These are phyloP conservation scores for Cervus canadensis DNA, from an alignment of 2,113 vertebrate species.

Conservation along the genomic window DNA sequence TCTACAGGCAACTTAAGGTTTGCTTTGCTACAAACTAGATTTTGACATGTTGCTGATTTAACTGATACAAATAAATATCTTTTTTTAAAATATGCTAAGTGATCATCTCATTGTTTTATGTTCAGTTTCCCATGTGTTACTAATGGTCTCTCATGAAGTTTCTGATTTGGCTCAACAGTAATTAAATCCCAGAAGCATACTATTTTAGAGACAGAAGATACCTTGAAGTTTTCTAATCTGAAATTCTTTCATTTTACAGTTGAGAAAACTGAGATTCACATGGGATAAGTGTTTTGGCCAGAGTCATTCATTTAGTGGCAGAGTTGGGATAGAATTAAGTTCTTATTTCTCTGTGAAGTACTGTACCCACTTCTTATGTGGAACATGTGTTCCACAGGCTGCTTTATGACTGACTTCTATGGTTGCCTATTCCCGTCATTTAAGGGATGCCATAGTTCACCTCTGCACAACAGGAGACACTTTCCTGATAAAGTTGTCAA, in stretches of 20 bases:
- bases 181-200: neutral
- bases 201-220: conserved; percentile 31
- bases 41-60: conserved; percentile 17
- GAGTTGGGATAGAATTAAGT: neutral
- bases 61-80: neutral
- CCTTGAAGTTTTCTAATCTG: neutral
- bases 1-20: conserved; percentile 43
- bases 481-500: neutral
- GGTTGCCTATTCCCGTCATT: neutral
- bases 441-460: neutral
- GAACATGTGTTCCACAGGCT: neutral
- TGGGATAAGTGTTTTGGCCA: neutral
- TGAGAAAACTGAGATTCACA: neutral
- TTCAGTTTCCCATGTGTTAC: neutral
- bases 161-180: conserved; percentile 12
- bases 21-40: conserved; percentile 30
- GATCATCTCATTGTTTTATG: neutral
- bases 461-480: neutral
- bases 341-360: neutral
- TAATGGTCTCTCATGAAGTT: neutral
- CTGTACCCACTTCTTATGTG: neutral
- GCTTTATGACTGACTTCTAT: neutral
- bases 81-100: neutral
- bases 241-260: conserved; percentile 14
- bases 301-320: neutral